Conservation (phyloP, 1,140 invertebrate species). For the Aphaenogaster floridana region DNA sequence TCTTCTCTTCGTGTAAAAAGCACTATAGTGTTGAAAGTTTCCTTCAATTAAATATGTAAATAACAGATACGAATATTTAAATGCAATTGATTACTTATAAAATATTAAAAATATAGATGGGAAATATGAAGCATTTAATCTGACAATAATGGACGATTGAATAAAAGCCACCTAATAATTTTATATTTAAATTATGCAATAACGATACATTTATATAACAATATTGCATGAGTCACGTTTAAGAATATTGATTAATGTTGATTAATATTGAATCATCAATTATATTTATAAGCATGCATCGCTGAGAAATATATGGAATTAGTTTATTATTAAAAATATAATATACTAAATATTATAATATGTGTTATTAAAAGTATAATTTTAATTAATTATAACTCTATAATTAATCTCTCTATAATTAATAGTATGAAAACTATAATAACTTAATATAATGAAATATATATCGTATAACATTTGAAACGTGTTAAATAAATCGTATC, state of each 20-base stretch:
- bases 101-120: background rate
- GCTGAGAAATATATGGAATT: background rate
- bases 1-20: background rate
- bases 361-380: too few relatives aligned
- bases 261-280: background rate
- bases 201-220: background rate
- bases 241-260: background rate
- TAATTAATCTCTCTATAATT: too few relatives aligned
- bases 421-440: too few relatives aligned
- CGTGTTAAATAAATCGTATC: background rate
- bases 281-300: background rate
- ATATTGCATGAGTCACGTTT: background rate
- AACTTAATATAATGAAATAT: background rate
- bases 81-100: background rate
- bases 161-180: background rate
- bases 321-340: background rate
- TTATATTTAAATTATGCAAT: conserved; percentile 1
- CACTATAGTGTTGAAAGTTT: background rate
- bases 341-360: background rate
- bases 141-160: background rate
- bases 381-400: too few relatives aligned
- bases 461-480: background rate
- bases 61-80: conserved; percentile 13
- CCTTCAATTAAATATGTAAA: conserved; percentile 19
- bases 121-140: background rate